Evolutionary conservation across 2,113 vertebrate genomes (phyloP), one percentile per base, ranked within the genome.

Genomic region (Ophthalmotilapia sp.): DNA sequence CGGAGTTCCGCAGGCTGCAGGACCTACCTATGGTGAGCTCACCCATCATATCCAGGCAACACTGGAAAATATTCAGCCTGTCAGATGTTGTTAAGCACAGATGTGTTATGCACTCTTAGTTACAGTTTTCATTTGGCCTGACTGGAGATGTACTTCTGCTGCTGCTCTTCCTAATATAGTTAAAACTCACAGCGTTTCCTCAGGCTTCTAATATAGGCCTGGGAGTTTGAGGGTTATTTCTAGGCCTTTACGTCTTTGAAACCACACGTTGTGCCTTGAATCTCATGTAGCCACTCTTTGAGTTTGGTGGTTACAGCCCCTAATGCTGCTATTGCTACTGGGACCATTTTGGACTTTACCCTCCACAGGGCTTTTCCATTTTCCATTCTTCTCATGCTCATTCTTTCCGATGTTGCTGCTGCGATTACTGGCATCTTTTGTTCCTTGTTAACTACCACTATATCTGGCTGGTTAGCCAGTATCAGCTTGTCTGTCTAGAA

Each of bases 1-100:
- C 97, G 9, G 97, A 97, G 82, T 98, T 98, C 93, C 96, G 95
- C 65, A 95, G 97, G 86, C 96, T 98, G 82, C 97, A 98, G 89
- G 97, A 97, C 55, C 91, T 97, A 9, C 97, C 97, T 2, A 97
- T 97, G 97, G 97, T 97, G 93, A 95, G 95, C 73, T 62, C 12
- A 5, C 9, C 31, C 4, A 12, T 15, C 17, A 77, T 49, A 58
- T 21, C 13, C 13, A 55, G n/a, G 49, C 29, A 73, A 38, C 56
- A 40, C 10, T 31, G 70, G 10, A 23, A 56, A 47, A 47, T 29
- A 65, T 42, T 33, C 51, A 73, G 9, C 13, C 73, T 9, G 38
- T 75, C 45, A 60, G 53, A 65, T 56, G 26, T 23, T 49, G 45
- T 80, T 60, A 42, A 53, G 79, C 15, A 17, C n/a, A 81, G 26